Conservation (phyloP, 2,797 vertebrate species). For the Anguilla marmorata region DNA sequence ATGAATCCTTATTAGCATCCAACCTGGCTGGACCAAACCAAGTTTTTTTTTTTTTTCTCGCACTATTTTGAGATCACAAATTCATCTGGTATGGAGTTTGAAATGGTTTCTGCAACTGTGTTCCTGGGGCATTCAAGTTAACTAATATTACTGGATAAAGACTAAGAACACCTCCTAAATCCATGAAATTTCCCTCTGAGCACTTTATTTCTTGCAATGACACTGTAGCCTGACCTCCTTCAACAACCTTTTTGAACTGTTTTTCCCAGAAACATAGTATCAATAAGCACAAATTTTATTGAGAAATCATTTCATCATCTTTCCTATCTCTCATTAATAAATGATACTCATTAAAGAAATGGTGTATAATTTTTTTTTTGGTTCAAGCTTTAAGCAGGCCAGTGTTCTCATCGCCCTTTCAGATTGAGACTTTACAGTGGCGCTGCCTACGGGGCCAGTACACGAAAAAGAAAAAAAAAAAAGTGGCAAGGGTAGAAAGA, state of each 20-base stretch:
- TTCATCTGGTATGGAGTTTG: conserved; percentile 23
- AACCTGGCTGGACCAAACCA: not conserved
- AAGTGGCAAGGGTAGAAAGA: conserved; percentile 39
- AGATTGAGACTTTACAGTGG: not conserved
- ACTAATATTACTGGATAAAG: not conserved
- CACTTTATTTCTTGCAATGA: not conserved
- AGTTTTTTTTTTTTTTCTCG: not conserved
- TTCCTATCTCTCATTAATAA: not conserved
- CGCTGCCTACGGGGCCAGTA: not conserved
- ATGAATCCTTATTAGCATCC: conserved; percentile 50
- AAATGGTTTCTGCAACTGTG: not conserved
- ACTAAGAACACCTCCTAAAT: not conserved
- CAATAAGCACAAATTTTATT: not conserved
- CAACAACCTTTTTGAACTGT: too few species aligned
- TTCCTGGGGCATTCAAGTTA: not conserved
- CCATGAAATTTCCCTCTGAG: not conserved
- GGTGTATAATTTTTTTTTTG: not conserved
- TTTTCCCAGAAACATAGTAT: too few species aligned
- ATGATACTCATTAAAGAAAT: not conserved
- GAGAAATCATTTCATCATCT: too few species aligned
- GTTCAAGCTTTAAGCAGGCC: not conserved
- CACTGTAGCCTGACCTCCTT: too few species aligned
- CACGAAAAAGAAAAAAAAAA: conserved; percentile 3
- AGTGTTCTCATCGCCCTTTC: not conserved
- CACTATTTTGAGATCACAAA: not conserved